Evolutionary conservation across 2,113 vertebrate species (phyloP).

Genomic region (Lepidothrix coronata): DNA sequence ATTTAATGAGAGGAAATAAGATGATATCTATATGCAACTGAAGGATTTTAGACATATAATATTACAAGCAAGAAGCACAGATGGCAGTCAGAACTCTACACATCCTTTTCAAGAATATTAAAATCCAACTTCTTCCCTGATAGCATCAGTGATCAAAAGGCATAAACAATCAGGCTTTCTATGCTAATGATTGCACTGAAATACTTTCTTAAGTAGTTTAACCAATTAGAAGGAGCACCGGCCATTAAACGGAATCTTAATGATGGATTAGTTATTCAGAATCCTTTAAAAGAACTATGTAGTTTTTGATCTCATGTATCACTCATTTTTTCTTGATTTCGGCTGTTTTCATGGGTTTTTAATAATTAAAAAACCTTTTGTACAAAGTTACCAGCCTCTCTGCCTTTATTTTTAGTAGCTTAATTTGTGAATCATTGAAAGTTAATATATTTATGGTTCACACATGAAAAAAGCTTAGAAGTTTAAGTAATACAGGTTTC

Average conservation of each 20-base stretch:
- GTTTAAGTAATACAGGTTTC: background rate
- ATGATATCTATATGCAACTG: slow-evolving; percentile 41
- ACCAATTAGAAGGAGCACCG: slow-evolving; percentile 44
- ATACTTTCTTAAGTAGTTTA: slow-evolving; percentile 39
- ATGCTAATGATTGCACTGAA: slow-evolving; percentile 51
- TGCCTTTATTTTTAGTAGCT: background rate
- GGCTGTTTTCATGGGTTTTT: background rate
- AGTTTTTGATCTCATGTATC: background rate
- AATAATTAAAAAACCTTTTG: background rate
- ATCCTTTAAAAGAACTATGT: background rate
- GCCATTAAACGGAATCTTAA: slow-evolving; percentile 28
- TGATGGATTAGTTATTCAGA: slow-evolving; percentile 8
- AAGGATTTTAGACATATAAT: slow-evolving; percentile 17
- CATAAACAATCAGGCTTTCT: slow-evolving; percentile 63
- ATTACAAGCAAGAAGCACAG: slow-evolving; percentile 29
- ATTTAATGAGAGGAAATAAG: slow-evolving; percentile 59
- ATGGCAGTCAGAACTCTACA: slow-evolving; percentile 29
- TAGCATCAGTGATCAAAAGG: slow-evolving; percentile 63
- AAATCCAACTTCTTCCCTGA: slow-evolving; percentile 31
- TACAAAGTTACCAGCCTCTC: background rate
- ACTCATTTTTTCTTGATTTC: background rate
- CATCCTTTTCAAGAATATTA: slow-evolving; percentile 54
- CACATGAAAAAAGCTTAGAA: background rate
- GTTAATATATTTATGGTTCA: background rate
- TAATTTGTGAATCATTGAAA: background rate